phyloP scores from a whole-genome alignment of 1,140 invertebrate genomes.

The Brachionus manjavacas region DNA sequence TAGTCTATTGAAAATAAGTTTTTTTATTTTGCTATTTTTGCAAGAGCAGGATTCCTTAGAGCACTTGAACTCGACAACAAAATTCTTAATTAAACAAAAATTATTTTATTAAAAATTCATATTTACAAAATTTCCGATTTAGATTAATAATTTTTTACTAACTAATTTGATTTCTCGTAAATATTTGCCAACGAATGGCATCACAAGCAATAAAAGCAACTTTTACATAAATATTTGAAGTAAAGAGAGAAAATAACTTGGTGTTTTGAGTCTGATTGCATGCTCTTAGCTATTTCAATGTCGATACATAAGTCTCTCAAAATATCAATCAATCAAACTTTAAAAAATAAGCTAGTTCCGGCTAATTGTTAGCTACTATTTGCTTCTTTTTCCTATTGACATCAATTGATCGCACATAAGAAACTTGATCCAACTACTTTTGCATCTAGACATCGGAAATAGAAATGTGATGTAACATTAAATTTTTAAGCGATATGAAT shows the following conservation, averaged over 20 bases:
- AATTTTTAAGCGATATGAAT: not conserved
- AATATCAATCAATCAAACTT: not conserved
- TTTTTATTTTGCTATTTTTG: not conserved
- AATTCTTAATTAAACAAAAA: not conserved
- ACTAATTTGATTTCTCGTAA: slow-evolving; percentile 14
- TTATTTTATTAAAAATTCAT: slow-evolving; percentile 30
- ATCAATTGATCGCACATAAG: not conserved
- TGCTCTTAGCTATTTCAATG: not conserved
- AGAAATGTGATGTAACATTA: not conserved
- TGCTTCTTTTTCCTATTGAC: not conserved
- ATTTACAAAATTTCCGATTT: slow-evolving; percentile 24
- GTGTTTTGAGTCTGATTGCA: not conserved
- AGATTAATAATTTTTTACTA: slow-evolving; percentile 22
- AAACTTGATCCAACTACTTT: not conserved
- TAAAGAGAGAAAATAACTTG: not conserved
- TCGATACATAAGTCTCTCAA: not conserved
- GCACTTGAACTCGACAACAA: slow-evolving; percentile 17
- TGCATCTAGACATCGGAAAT: not conserved
- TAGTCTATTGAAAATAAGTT: not conserved
- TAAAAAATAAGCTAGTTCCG: not conserved
- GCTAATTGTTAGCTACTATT: not conserved
- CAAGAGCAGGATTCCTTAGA: not conserved
- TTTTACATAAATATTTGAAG: not conserved
- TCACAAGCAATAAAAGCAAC: not conserved
- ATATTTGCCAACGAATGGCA: slow-evolving; percentile 1